Percentiles rank a stretch among this genome's conserved stretches.
Evolutionary conservation across 2,797 vertebrate species (phyloP).

Genomic region (Mormyrops attenuatus): DNA sequence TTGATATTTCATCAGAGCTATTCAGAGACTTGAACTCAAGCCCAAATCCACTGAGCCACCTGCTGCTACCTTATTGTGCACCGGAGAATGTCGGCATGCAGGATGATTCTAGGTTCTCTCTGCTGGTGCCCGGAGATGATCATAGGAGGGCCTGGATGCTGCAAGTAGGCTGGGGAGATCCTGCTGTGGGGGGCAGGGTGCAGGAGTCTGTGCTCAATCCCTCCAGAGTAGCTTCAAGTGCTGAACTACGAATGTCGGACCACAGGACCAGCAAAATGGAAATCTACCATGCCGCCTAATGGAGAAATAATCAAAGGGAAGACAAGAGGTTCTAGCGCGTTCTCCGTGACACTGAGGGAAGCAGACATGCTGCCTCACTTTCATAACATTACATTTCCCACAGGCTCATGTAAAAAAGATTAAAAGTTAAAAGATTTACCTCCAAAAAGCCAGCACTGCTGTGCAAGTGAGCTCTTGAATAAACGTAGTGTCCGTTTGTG

Average conservation of each 20-base stretch:
- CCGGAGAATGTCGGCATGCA: background rate
- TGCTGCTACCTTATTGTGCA: background rate
- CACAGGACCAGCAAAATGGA: background rate
- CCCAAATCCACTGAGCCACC: background rate
- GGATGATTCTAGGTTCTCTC: background rate
- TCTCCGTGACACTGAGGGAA: background rate
- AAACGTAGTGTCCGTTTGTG: background rate
- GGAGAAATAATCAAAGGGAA: background rate
- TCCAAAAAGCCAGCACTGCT: background rate
- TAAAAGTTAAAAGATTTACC: too few relatives aligned
- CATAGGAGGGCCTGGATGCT: background rate
- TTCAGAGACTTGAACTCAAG: background rate
- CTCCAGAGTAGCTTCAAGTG: background rate
- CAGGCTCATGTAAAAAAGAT: background rate
- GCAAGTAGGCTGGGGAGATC: background rate
- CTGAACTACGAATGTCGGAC: background rate
- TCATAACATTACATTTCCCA: background rate
- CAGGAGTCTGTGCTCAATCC: background rate
- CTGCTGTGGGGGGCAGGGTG: background rate
- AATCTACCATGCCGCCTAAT: background rate
- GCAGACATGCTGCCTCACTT: background rate
- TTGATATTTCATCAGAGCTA: background rate
- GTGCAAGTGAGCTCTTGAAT: background rate
- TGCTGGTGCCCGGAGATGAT: background rate
- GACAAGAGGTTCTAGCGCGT: background rate